phyloP scores from a whole-genome alignment of 2,113 vertebrate genomes.

The Pseudolaguvia tuberculata region DNA sequence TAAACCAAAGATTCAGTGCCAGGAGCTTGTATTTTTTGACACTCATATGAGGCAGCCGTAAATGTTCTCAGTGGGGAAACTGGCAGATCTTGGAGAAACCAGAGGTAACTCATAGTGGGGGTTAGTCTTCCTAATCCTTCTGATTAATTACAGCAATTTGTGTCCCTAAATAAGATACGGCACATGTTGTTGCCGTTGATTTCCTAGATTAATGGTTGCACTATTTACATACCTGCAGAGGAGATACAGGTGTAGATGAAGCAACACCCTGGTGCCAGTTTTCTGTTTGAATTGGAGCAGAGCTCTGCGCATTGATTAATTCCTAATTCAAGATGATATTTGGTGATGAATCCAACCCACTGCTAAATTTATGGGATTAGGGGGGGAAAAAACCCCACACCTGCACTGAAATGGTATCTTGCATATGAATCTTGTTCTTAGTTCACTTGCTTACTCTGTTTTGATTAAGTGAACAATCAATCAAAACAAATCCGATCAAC shows the following conservation, averaged over 20 bases:
- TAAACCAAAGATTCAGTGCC: neutral
- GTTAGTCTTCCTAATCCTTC: neutral
- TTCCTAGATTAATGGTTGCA: neutral
- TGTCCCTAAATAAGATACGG: neutral
- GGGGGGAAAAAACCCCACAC: too few species aligned
- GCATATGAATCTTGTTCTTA: too few species aligned
- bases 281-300: too few species aligned
- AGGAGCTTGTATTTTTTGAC: neutral
- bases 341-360: too few species aligned
- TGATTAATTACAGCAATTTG: conserved; percentile 42
- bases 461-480: too few species aligned
- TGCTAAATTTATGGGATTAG: too few species aligned
- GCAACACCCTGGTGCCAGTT: too few species aligned
- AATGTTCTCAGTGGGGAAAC: conserved; percentile 18
- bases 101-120: conserved; percentile 17
- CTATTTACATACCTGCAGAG: neutral
- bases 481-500: too few species aligned
- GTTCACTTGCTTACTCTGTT: too few species aligned
- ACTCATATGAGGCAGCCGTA: conserved; percentile 20
- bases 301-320: too few species aligned
- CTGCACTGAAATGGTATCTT: too few species aligned
- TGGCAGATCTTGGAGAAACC: neutral
- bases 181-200: neutral
- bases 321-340: too few species aligned
- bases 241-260: neutral